phyloP scores from a whole-genome alignment of 2,888 invertebrate species.

The Drepana falcataria region DNA sequence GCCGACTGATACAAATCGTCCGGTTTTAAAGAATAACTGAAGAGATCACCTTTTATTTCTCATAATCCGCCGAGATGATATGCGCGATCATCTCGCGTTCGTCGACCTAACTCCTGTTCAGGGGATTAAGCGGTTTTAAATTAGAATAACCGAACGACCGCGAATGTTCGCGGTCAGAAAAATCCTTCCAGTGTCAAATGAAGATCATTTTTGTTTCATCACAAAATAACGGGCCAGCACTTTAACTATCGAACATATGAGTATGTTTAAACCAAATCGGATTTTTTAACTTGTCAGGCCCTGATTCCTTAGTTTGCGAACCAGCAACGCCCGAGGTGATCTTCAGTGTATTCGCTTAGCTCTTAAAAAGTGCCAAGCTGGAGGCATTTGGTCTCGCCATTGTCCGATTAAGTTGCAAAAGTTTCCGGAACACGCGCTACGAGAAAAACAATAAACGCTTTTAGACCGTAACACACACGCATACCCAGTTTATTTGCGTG shows the following conservation, averaged over 20 bases:
- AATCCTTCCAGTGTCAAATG: conserved; percentile 37
- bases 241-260: neutral
- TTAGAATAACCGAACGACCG: conserved; percentile 58
- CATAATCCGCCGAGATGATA: conserved; percentile 41
- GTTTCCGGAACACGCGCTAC: too few relatives aligned
- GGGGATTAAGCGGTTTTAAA: conserved; percentile 53
- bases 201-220: conserved; percentile 27
- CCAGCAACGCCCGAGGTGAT: too few relatives aligned
- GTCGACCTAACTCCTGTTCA: conserved; percentile 53
- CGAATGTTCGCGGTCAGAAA: conserved; percentile 31
- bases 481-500: too few relatives aligned
- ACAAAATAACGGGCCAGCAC: conserved; percentile 13
- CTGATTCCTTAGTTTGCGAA: too few relatives aligned
- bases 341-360: too few relatives aligned
- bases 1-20: conserved; percentile 38
- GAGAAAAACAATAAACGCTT: too few relatives aligned
- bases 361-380: too few relatives aligned
- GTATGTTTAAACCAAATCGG: too few relatives aligned
- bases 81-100: conserved; percentile 50
- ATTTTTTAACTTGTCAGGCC: too few relatives aligned
- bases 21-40: conserved; percentile 20
- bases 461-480: too few relatives aligned
- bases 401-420: too few relatives aligned
- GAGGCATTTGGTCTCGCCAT: too few relatives aligned
- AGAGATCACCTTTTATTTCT: conserved; percentile 29